A percentile compares a stretch with the other conserved stretches of the same genome.
Conservation (phyloP, 1,140 invertebrate species). For the Procambarus clarkii region DNA sequence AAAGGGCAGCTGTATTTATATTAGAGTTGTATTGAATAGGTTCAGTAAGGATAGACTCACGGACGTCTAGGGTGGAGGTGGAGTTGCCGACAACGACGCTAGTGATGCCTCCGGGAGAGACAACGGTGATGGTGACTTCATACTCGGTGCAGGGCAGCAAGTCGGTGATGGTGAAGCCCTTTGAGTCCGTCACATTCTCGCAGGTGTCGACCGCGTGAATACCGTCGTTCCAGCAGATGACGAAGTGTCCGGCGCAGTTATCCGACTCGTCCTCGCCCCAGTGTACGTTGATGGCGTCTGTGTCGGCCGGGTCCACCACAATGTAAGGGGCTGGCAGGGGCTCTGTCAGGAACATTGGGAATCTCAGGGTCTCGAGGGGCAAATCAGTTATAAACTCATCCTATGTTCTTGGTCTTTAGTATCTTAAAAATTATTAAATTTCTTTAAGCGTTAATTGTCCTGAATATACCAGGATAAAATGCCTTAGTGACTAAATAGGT, state of each 20-base stretch:
- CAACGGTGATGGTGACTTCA: constrained; percentile 20
- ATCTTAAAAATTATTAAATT: too few species aligned
- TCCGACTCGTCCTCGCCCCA: constrained; percentile 28
- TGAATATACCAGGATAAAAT: too few species aligned
- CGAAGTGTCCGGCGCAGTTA: constrained; percentile 17
- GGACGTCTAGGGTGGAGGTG: constrained; percentile 35
- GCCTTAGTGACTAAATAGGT: too few species aligned
- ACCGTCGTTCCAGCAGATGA: constrained; percentile 48
- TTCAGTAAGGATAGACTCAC: constrained; percentile 9
- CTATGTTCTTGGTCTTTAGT: too few species aligned
- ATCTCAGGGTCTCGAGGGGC: too few species aligned
- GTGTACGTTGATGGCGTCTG: constrained; percentile 21
- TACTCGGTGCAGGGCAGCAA: constrained; percentile 48
- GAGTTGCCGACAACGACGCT: constrained; percentile 9
- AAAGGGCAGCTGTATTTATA: too few species aligned
- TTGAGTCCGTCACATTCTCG: not conserved
- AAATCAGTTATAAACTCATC: too few species aligned
- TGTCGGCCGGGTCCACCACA: not conserved
- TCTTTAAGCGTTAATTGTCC: too few species aligned
- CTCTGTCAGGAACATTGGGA: constrained; percentile 1
- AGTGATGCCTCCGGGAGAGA: constrained; percentile 21
- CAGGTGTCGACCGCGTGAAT: constrained; percentile 34
- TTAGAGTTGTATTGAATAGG: too few species aligned
- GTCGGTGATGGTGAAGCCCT: constrained; percentile 42
- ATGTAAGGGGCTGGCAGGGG: not conserved